These are phyloP conservation scores for Lindbergichthys nudifrons DNA, from an alignment of 2,797 vertebrate genomes.

Conservation along the genomic window DNA sequence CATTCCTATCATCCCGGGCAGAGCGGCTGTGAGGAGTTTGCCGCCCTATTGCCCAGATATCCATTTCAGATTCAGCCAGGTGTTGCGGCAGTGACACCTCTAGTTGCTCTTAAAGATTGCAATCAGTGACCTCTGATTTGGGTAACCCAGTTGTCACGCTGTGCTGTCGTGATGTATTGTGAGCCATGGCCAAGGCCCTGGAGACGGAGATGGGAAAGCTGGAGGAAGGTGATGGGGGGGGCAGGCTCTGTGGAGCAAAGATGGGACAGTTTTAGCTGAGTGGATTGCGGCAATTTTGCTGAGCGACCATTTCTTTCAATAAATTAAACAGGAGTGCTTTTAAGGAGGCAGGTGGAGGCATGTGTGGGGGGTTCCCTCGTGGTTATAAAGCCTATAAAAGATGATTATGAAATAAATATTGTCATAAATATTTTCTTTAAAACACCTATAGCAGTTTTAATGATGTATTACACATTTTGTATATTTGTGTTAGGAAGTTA, in stretches of 20 bases:
- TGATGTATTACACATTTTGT: too few relatives aligned
- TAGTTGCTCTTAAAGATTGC: slow-evolving; percentile 81
- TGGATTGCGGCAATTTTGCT: slow-evolving; percentile 58
- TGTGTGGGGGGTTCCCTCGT: slow-evolving; percentile 11
- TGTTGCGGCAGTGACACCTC: slow-evolving; percentile 71
- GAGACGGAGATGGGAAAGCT: slow-evolving; percentile 62
- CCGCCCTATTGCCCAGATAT: slow-evolving; percentile 60
- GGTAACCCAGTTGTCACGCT: slow-evolving; percentile 73
- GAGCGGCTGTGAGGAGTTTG: slow-evolving; percentile 33
- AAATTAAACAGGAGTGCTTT: slow-evolving; percentile 78
- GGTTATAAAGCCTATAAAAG: neutral
- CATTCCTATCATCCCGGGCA: slow-evolving; percentile 29
- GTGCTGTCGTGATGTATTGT: slow-evolving; percentile 68
- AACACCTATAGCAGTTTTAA: too few relatives aligned
- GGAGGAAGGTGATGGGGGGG: slow-evolving; percentile 20
- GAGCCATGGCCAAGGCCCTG: slow-evolving; percentile 37
- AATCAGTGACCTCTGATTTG: slow-evolving; percentile 83
- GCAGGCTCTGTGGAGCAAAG: slow-evolving; percentile 19
- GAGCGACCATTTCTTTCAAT: slow-evolving; percentile 61
- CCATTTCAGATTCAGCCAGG: slow-evolving; percentile 73
- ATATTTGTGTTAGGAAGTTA: too few relatives aligned
- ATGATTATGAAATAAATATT: too few relatives aligned
- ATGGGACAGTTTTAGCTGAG: slow-evolving; percentile 48
- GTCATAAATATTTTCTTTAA: too few relatives aligned
- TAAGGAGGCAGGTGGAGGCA: slow-evolving; percentile 40